Conservation (phyloP, 2,797 vertebrate species). For the Pangasius sanitwongsei region DNA sequence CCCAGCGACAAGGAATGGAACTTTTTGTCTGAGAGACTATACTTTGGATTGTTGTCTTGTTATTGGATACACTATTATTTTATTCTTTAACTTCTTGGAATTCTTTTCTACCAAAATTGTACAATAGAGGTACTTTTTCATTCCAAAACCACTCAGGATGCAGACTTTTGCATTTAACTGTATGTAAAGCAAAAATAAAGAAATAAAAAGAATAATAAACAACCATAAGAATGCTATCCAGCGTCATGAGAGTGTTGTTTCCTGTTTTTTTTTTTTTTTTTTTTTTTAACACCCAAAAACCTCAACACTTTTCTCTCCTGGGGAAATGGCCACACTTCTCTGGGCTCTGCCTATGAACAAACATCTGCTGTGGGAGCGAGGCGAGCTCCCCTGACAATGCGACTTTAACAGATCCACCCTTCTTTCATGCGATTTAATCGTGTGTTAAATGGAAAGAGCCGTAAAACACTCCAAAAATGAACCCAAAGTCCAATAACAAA, state of each 20-base stretch:
- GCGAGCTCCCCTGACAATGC: constrained; percentile 65
- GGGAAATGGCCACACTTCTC: constrained; percentile 57
- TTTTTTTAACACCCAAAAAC: constrained; percentile 59
- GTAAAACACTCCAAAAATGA: constrained; percentile 57
- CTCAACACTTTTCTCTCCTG: constrained; percentile 55
- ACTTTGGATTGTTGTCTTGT: not conserved
- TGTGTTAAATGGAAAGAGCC: constrained; percentile 67
- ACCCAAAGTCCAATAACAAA: constrained; percentile 63
- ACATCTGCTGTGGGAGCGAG: constrained; percentile 70
- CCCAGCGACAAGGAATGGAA: not conserved
- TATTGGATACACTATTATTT: not conserved
- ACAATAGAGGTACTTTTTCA: not conserved
- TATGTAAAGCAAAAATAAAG: not conserved
- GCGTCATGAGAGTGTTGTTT: constrained; percentile 35
- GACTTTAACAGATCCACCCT: constrained; percentile 62
- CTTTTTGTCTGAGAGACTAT: not conserved
- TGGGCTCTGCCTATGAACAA: constrained; percentile 66
- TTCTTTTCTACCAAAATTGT: not conserved
- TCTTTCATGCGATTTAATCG: constrained; percentile 67
- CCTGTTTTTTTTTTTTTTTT: constrained; percentile 26
- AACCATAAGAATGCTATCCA: constrained; percentile 41
- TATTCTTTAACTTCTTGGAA: too few relatives aligned
- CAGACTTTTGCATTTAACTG: not conserved
- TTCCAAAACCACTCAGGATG: not conserved
- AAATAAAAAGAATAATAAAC: not conserved